Evolutionary conservation across 2,888 invertebrate genomes (phyloP), one percentile per base, ranked within the genome.

Genomic region (Chymomyza caudatula): DNA sequence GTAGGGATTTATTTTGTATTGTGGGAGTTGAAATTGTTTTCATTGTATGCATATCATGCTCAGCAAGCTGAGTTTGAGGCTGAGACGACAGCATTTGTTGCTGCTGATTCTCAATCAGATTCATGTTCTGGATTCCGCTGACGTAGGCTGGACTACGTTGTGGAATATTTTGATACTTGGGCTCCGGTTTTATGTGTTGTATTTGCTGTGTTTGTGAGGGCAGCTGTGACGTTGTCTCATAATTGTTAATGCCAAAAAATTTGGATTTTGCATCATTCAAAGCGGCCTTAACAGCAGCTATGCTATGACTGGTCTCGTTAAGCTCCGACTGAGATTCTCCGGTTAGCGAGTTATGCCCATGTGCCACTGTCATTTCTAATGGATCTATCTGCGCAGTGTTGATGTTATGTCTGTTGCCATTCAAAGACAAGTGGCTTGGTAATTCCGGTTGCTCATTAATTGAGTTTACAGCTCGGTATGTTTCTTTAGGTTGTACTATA

Each of bases 241-340:
- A 83, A 68, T 83, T 88, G 66, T 88, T 88, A 66, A 90, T 72
- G 52, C 90, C 90, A 72, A 90, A 90, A 75, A 90, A 90, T 65
- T 89, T 89, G 52, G 89, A 90, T 77, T 90, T 90, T 44, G 90
- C 90, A 74, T 90, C 90, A 71, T 89, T 90, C 19, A 90, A 78
- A 4, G 90, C 90, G 17, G 90, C 89, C 78, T 88, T 89, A 19
- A 87, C 89, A 25, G 89, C 89, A 22, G 89, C 89, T 62, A 89
- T 87, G 67, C 88, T 88, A 63, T 88, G 78, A 60, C 85, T 87
- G 65, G 86, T 79, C 67, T 85, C 80, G 67, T 86, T 85, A 58
- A 80, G 74, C 20, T 82, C 81, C 58, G 70, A 63, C 64, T 77
- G 77, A 59, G 78, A 80, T 68, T 82, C 47, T 58, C 19, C 52